Base-by-base conservation (phyloP, 2,113 vertebrate genomes). In the Clarias magur region DNA sequence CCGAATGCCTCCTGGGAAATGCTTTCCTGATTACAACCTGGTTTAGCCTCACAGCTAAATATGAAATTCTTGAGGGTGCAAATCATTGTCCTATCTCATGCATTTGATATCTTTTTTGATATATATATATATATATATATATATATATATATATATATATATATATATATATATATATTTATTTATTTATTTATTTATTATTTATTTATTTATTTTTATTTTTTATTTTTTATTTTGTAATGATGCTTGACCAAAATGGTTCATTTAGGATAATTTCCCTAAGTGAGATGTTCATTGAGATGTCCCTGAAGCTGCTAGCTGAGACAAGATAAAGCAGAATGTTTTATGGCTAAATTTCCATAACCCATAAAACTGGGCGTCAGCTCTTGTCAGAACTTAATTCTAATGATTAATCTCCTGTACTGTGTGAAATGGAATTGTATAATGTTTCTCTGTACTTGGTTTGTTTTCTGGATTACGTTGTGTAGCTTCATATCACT, bases 21-120 rank as follows among this genome's bases (percentile, higher is more conserved):
- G 38, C 80, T 88, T 82, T 87, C 88, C 84, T 88, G 88, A 89
- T 88, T 73, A 79, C 72, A 72, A 30, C 78, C 81, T 88, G 90
- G 84, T 78, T 48, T 73, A 91, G 42, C 19, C 53, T 34, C 79
- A 80, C 53, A 8, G 17, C 75, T 8, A 48, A 48, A 48, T 48
- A 48, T 48, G 48, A 48, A 48, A 48, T 48, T 48, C 6, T 48
- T 48, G 48, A 48, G 6, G 48, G 48, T 48, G 48, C 3, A 48
- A 19, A 54, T 21, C 12, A 2, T 53, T 53, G 0, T 42, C 10
- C 70, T 21, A 15, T 76, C 73, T 42, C 1, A 15, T 53, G 73
- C 11, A 62, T 62, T 34, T 81, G 3, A 78, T 54, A 13, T 53
- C 11, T 38, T 38, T 38, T 38, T 78, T n/a, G 48, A 15, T 57